These are phyloP conservation scores for Dicrurus megarhynchus DNA, from an alignment of 2,113 vertebrate genomes.

Conservation along the genomic window DNA sequence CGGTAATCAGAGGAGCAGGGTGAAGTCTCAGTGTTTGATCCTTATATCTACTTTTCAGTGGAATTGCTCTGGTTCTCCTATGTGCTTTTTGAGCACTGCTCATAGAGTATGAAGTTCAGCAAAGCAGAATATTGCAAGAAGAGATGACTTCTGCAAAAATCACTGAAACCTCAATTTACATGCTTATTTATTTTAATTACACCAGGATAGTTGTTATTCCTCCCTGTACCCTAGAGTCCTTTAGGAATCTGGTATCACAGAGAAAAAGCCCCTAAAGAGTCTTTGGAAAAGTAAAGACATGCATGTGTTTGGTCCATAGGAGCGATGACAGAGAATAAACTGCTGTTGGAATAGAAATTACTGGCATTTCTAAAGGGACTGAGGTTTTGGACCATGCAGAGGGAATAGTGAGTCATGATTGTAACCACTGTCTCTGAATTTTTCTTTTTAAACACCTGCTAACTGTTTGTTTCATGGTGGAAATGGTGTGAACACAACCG, in stretches of 20 bases:
- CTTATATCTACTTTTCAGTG: neutral
- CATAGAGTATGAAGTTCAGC: neutral
- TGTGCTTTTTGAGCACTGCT: neutral
- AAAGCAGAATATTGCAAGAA: neutral
- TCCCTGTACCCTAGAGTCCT: neutral
- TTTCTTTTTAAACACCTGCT: neutral
- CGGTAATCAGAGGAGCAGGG: neutral
- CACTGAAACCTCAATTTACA: neutral
- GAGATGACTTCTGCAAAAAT: neutral
- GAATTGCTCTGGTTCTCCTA: neutral
- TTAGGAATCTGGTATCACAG: neutral
- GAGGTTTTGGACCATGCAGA: neutral
- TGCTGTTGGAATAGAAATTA: neutral
- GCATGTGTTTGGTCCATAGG: rapidly evolving
- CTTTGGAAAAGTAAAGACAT: neutral
- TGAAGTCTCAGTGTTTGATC: neutral
- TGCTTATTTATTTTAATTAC: neutral
- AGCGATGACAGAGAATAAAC: neutral
- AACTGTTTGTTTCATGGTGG: neutral
- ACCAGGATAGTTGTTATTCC: neutral
- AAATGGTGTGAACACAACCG: neutral
- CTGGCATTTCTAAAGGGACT: neutral
- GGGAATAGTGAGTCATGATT: neutral
- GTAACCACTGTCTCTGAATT: neutral
- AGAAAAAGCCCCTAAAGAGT: neutral